Evolutionary conservation across 2,113 vertebrate genomes (phyloP), one percentile per base, ranked within the genome.

Genomic region (Stegastes partitus): DNA sequence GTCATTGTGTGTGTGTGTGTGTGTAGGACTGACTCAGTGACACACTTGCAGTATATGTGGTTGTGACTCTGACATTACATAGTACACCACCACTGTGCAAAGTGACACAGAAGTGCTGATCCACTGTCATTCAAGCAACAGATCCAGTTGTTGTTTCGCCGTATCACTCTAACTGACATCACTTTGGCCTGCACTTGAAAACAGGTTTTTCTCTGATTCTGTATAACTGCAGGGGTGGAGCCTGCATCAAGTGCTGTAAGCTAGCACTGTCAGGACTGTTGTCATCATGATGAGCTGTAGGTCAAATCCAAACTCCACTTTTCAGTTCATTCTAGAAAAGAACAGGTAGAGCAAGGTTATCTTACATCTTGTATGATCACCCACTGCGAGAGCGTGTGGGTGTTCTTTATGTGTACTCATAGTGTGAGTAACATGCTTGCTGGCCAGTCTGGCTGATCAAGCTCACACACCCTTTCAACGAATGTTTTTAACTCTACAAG

Each of bases 401-500:
- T 64, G 63, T 45, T 25, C n/a, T 61, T 64, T 6, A 22, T 51
- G 25, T 84, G 44, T 56, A 18, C 28, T 56, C 50, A n/a, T 47
- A 74, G 58, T 61, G n/a, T 88, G 81, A 77, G 68, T 81, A 42
- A 68, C 11, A n/a, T 64, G 23, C 23, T 78, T 25, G 7, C 74
- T 57, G 88, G 82, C 61, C 78, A 64, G 77, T 90, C 84, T 83
- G 82, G 84, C 73, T 79, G 39, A 89, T 91, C 84, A 88, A 87
- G 86, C 69, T 85, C 63, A 85, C 90, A 93, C 90, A 83, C 91
- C 90, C 90, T 86, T 81, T 22, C 26, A 81, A 31, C 50, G 22
- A 66, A 80, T 57, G 49, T 77, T 83, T 67, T 7, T 37, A 59
- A 69, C 61, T 65, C 72, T 45, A 39, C 0, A 19, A 59, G 56